Evolutionary conservation across 2,113 vertebrate species (phyloP).

Genomic region (Alethe diademata): DNA sequence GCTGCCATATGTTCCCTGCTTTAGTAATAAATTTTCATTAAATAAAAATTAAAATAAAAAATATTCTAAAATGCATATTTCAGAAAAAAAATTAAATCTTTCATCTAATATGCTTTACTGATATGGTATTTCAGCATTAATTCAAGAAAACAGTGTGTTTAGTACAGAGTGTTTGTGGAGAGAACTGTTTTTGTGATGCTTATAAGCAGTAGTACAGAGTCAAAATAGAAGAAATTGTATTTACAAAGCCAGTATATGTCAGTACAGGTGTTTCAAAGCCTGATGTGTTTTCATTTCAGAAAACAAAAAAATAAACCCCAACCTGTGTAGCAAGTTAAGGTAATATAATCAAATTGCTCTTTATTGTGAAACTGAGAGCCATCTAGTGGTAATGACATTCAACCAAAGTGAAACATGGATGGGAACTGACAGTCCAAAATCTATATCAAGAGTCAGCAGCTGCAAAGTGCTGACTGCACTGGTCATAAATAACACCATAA

Average conservation of each 20-base stretch:
- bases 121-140: neutral
- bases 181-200: neutral
- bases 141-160: neutral
- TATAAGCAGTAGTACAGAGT: neutral
- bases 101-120: neutral
- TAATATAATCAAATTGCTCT: neutral
- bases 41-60: neutral
- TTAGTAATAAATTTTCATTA: neutral
- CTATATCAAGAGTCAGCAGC: accelerated
- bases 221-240: neutral
- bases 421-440: neutral
- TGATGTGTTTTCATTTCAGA: neutral
- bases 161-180: neutral
- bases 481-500: neutral
- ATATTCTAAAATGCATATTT: neutral
- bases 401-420: neutral
- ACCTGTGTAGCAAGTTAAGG: neutral
- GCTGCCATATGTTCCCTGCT: neutral
- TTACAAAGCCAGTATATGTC: neutral
- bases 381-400: conserved; percentile 43
- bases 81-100: neutral
- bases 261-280: neutral
- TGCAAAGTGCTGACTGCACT: neutral
- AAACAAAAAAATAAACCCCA: neutral
- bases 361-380: conserved; percentile 47